These are phyloP conservation scores for Hylia prasina DNA, from an alignment of 2,113 vertebrate species.

Conservation along the genomic window DNA sequence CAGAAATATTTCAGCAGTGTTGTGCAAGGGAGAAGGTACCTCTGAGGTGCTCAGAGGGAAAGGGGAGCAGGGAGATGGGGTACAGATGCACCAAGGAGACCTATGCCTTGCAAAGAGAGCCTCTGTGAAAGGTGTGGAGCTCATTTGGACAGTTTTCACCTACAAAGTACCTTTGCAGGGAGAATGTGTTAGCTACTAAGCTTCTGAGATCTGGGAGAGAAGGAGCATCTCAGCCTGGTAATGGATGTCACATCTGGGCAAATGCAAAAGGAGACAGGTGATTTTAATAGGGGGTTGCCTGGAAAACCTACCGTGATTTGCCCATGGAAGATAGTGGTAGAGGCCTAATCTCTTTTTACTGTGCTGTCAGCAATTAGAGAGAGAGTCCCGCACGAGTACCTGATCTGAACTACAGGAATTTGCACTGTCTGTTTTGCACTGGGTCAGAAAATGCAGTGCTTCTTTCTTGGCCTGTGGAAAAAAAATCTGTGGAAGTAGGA, in stretches of 20 bases:
- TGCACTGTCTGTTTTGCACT: not conserved
- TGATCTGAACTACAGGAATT: not conserved
- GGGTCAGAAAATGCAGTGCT: not conserved
- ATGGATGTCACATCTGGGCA: not conserved
- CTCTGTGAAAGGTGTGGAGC: not conserved
- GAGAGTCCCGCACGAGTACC: fast-evolving
- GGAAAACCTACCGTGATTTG: not conserved
- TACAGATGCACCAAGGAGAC: not conserved
- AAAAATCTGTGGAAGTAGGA: not conserved
- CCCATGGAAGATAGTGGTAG: not conserved
- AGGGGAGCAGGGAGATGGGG: not conserved
- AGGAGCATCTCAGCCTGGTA: not conserved
- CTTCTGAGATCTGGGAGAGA: not conserved
- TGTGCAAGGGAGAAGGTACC: not conserved
- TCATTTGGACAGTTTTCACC: not conserved
- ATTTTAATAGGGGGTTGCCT: not conserved
- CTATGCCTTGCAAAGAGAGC: not conserved
- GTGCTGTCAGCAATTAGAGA: not conserved
- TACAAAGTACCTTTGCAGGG: not conserved
- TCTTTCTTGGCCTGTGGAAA: not conserved
- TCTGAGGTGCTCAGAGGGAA: fast-evolving
- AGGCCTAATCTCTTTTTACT: not conserved
- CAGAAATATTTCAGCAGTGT: not conserved
- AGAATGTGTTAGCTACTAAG: not conserved
- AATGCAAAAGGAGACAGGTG: not conserved